Conservation (phyloP, 2,888 invertebrate genomes). For the Drosophila helvetica region DNA sequence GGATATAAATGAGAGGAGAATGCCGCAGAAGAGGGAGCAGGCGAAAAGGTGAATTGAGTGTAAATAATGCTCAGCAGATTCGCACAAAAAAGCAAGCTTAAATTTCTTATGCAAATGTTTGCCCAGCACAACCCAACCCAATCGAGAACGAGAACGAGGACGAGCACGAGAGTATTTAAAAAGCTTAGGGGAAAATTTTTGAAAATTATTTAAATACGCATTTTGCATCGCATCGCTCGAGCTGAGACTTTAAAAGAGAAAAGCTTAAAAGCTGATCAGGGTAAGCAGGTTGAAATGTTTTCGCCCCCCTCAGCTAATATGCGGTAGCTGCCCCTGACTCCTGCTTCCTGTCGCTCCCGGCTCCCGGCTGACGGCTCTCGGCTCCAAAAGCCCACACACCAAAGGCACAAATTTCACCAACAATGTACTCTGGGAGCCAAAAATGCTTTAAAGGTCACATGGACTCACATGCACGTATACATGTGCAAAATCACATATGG, state of each 20-base stretch:
- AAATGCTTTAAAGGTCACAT: conserved; percentile 33
- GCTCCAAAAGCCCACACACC: neutral
- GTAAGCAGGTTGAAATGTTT: neutral
- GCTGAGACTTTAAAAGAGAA: neutral
- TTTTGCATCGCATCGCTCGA: neutral
- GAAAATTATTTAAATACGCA: neutral
- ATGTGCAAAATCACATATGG: neutral
- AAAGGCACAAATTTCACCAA: conserved; percentile 51
- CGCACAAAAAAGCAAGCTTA: conserved; percentile 1
- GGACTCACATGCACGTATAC: conserved; percentile 1
- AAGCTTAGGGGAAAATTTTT: neutral
- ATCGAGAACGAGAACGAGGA: too few species aligned
- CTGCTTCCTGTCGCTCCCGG: neutral
- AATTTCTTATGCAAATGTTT: conserved; percentile 15
- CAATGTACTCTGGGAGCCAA: conserved; percentile 48
- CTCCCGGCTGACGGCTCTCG: neutral
- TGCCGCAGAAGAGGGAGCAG: neutral
- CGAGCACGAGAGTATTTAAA: neutral
- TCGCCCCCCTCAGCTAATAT: neutral
- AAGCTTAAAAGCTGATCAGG: conserved; percentile 3
- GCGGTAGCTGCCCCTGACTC: conserved; percentile 8
- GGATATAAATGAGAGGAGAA: conserved; percentile 5
- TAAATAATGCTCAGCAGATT: conserved; percentile 49
- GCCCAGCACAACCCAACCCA: neutral
- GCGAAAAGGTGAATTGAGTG: conserved; percentile 57